Conservation (phyloP, 2,888 invertebrate species). For the Malachius bipustulatus region DNA sequence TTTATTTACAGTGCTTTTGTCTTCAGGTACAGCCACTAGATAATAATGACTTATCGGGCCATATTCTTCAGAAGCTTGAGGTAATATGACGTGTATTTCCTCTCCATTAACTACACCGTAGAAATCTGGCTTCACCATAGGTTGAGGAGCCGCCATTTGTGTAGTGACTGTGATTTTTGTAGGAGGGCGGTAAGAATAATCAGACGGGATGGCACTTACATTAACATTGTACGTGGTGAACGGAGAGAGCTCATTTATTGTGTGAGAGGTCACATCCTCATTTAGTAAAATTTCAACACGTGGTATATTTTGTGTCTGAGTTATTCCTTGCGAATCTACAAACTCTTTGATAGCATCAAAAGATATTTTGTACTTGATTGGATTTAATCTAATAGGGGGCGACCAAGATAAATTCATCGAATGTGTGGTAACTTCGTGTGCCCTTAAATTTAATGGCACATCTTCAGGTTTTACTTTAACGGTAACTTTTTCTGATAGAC, state of each 20-base stretch:
- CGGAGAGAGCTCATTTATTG: constrained; percentile 79
- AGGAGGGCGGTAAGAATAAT: constrained; percentile 71
- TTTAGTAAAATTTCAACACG: constrained; percentile 61
- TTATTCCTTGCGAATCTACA: constrained; percentile 85
- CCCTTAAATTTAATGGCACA: constrained; percentile 78
- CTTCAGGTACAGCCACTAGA: constrained; percentile 89
- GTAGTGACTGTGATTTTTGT: constrained; percentile 90
- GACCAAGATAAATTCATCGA: constrained; percentile 89
- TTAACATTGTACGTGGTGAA: constrained; percentile 93
- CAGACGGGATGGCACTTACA: constrained; percentile 78
- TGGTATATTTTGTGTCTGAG: constrained; percentile 73
- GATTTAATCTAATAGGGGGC: constrained; percentile 78
- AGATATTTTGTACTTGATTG: constrained; percentile 78
- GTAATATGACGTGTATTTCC: constrained; percentile 81
- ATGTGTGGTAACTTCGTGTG: constrained; percentile 85
- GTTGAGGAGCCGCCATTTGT: constrained; percentile 92
- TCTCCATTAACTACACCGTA: constrained; percentile 81
- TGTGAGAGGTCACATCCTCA: constrained; percentile 57
- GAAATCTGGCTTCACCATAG: constrained; percentile 92
- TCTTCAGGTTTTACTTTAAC: constrained; percentile 88
- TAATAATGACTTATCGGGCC: constrained; percentile 97
- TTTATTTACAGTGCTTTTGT: constrained; percentile 61
- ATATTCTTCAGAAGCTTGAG: constrained; percentile 95
- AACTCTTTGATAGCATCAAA: constrained; percentile 90
- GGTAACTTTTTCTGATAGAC: constrained; percentile 72